Percentiles rank a stretch among this genome's conserved stretches.
phyloP scores from a whole-genome alignment of 2,797 vertebrate genomes.

The Paratrypauchen microcephalus region DNA sequence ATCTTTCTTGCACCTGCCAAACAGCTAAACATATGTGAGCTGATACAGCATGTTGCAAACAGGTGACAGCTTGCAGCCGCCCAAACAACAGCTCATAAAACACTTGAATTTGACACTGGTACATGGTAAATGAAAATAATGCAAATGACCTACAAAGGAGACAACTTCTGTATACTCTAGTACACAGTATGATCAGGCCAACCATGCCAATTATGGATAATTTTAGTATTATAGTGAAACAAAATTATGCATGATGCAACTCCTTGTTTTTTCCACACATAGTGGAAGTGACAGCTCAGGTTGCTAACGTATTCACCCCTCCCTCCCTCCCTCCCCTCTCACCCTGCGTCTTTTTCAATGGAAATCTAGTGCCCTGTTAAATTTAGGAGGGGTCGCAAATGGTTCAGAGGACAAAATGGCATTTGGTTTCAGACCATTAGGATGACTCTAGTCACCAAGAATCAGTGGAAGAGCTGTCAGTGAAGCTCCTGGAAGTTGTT shows the following conservation, averaged over 20 bases:
- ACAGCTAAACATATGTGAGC: constrained; percentile 34
- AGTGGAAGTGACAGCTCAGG: constrained; percentile 1
- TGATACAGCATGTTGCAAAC: constrained; percentile 49
- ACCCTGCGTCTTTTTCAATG: constrained; percentile 19
- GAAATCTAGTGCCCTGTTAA: neutral
- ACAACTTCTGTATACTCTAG: neutral
- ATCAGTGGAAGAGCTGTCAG: constrained; percentile 19
- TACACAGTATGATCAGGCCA: neutral
- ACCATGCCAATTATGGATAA: neutral
- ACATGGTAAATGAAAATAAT: constrained; percentile 10
- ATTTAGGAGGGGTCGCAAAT: constrained; percentile 2
- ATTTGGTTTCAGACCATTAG: constrained; percentile 26
- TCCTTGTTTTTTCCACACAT: neutral
- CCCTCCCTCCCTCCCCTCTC: constrained; percentile 28
- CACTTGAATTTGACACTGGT: constrained; percentile 18
- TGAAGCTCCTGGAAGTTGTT: constrained; percentile 22
- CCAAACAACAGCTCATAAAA: constrained; percentile 65
- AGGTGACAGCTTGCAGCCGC: constrained; percentile 61
- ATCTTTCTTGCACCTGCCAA: constrained; percentile 55
- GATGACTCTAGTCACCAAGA: constrained; percentile 10
- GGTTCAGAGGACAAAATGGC: constrained; percentile 2
- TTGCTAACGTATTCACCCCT: constrained; percentile 13
- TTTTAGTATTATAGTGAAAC: neutral
- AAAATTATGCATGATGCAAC: neutral
- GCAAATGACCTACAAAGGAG: constrained; percentile 13